A percentile compares a stretch with the other conserved stretches of the same genome.
Evolutionary conservation across 2,113 vertebrate species (phyloP).

Genomic region (Leptodactylus fuscus): DNA sequence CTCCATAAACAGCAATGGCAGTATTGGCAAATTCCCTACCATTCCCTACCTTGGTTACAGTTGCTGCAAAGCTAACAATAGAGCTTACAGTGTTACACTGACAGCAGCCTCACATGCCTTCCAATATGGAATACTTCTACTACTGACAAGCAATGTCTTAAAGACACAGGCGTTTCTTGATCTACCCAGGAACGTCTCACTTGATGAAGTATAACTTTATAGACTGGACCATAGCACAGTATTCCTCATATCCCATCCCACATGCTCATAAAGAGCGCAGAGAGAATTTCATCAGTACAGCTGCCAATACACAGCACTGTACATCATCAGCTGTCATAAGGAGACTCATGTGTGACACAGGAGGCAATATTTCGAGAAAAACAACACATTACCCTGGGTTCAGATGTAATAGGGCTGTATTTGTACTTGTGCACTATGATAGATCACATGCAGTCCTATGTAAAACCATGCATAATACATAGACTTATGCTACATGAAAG

Average conservation of each 20-base stretch:
- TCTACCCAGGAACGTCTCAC: neutral
- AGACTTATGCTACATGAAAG: neutral
- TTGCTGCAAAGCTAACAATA: neutral
- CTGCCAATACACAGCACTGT: too few species aligned
- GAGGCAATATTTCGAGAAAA: too few species aligned
- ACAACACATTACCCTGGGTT: neutral
- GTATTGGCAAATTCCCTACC: neutral
- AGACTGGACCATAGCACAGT: too few species aligned
- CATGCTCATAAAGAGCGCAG: neutral
- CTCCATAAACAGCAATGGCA: neutral
- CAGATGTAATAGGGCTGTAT: neutral
- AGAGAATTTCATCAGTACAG: too few species aligned
- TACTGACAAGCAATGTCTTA: neutral
- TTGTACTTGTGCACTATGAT: too few species aligned
- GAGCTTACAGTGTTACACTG: neutral
- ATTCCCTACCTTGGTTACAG: neutral
- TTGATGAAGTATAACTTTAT: neutral
- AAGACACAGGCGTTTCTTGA: neutral
- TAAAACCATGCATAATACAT: neutral
- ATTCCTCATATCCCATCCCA: too few species aligned
- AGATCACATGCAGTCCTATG: neutral
- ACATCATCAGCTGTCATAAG: too few species aligned
- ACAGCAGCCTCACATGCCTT: neutral
- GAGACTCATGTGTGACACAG: too few species aligned
- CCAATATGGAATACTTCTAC: neutral